These are phyloP conservation scores for Cyrtonyx montezumae DNA, from an alignment of 2,113 vertebrate genomes.

Conservation along the genomic window DNA sequence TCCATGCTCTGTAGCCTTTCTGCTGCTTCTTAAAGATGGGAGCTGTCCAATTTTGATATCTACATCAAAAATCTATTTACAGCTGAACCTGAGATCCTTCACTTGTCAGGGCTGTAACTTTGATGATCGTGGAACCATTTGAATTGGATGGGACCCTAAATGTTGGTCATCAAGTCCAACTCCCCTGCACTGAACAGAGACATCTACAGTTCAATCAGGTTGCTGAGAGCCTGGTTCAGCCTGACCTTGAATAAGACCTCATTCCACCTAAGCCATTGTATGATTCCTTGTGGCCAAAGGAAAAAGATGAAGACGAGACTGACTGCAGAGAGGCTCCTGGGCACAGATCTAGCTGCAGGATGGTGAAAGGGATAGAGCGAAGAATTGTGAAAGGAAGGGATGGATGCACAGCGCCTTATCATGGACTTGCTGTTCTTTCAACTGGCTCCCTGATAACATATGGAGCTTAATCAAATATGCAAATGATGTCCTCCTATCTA, in stretches of 20 bases:
- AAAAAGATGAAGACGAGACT: background rate
- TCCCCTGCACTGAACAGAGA: too few relatives aligned
- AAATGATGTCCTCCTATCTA: slow-evolving; percentile 70
- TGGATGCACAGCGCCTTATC: slow-evolving; percentile 58
- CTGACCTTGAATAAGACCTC: too few relatives aligned
- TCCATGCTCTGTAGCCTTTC: background rate
- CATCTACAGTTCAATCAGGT: too few relatives aligned
- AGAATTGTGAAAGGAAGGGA: slow-evolving; percentile 15
- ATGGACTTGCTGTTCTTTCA: slow-evolving; percentile 60
- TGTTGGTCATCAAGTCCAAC: too few relatives aligned
- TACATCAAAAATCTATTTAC: background rate
- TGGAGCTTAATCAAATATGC: slow-evolving; percentile 78
- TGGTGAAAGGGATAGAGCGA: background rate
- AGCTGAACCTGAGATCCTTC: background rate
- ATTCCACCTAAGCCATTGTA: too few relatives aligned
- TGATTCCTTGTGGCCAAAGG: background rate
- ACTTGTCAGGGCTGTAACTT: too few relatives aligned
- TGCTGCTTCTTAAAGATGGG: background rate
- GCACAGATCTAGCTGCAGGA: background rate
- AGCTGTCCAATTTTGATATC: background rate
- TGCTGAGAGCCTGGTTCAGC: too few relatives aligned
- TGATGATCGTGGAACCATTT: too few relatives aligned
- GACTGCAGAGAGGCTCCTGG: background rate
- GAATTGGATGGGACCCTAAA: too few relatives aligned
- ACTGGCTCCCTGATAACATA: slow-evolving; percentile 70